phyloP scores from a whole-genome alignment of 2,113 vertebrate species.

The Menidia beryllina region DNA sequence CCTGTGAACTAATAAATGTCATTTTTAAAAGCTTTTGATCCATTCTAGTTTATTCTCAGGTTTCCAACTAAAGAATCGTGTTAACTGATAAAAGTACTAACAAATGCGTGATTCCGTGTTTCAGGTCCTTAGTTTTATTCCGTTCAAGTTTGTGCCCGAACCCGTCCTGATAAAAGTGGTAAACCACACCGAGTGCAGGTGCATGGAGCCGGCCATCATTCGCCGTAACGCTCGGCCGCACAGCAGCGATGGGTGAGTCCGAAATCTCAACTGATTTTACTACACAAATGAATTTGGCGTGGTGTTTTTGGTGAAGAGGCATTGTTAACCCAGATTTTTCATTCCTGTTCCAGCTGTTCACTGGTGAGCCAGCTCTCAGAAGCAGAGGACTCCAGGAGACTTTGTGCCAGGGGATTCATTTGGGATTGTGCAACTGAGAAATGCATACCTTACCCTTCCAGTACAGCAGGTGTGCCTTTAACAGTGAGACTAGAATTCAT shows the following conservation, averaged over 20 bases:
- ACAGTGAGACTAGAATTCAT: too few species aligned
- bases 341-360: constrained; percentile 68
- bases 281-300: neutral
- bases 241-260: constrained; percentile 75
- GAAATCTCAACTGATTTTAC: neutral
- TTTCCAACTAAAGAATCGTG: too few species aligned
- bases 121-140: constrained; percentile 92
- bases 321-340: constrained; percentile 7
- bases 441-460: constrained; percentile 85
- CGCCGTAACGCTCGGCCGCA: constrained; percentile 77
- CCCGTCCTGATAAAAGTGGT: constrained; percentile 92
- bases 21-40: too few species aligned
- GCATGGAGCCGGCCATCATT: constrained; percentile 84
- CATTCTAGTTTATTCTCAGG: too few species aligned
- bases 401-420: constrained; percentile 84
- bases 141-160: constrained; percentile 91
- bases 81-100: neutral
- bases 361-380: constrained; percentile 57
- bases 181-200: constrained; percentile 94
- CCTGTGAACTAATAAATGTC: too few species aligned
- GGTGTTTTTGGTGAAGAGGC: neutral
- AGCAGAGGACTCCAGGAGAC: constrained; percentile 69
- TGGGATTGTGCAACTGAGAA: constrained; percentile 91
- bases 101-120: constrained; percentile 15
- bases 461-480: constrained; percentile 63